Evolutionary conservation across 2,113 vertebrate species (phyloP).

Genomic region (Morone saxatilis): DNA sequence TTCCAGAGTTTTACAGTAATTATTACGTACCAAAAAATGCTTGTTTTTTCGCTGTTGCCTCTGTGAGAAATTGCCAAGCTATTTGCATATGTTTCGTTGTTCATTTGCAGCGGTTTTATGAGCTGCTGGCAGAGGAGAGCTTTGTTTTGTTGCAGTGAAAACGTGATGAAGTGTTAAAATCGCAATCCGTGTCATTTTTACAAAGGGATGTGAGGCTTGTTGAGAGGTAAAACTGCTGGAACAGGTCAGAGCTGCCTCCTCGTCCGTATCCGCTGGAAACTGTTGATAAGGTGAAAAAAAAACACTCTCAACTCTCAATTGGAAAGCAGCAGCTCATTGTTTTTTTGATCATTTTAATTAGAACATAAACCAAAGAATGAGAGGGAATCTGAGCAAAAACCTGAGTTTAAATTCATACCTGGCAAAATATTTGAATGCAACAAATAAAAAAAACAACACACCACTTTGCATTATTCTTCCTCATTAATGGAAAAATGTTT

Average conservation of each 20-base stretch:
- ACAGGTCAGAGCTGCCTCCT: slow-evolving; percentile 25
- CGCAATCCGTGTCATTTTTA: slow-evolving; percentile 46
- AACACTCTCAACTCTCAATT: neutral
- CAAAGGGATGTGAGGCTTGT: slow-evolving; percentile 37
- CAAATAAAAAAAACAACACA: neutral
- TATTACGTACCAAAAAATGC: slow-evolving; percentile 62
- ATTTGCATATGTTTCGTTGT: slow-evolving; percentile 68
- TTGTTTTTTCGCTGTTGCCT: slow-evolving; percentile 49
- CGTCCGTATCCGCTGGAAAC: slow-evolving; percentile 20
- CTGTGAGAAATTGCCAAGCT: slow-evolving; percentile 66
- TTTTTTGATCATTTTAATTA: slow-evolving; percentile 36
- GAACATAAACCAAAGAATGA: slow-evolving; percentile 26
- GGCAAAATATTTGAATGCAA: slow-evolving; percentile 9
- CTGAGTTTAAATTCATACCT: slow-evolving; percentile 12
- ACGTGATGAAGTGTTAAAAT: slow-evolving; percentile 55
- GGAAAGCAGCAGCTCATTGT: slow-evolving; percentile 28
- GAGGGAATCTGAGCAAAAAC: neutral
- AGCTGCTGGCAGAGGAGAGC: slow-evolving; percentile 47
- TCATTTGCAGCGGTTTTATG: slow-evolving; percentile 61
- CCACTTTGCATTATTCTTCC: slow-evolving; percentile 45
- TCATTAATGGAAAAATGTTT: slow-evolving; percentile 29
- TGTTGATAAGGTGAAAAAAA: slow-evolving; percentile 23
- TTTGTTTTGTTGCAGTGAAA: slow-evolving; percentile 61
- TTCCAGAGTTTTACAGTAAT: slow-evolving; percentile 75
- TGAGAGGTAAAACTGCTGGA: slow-evolving; percentile 31